Evolutionary conservation across 2,888 invertebrate species (phyloP).

Genomic region (Dryobotodes eremita): DNA sequence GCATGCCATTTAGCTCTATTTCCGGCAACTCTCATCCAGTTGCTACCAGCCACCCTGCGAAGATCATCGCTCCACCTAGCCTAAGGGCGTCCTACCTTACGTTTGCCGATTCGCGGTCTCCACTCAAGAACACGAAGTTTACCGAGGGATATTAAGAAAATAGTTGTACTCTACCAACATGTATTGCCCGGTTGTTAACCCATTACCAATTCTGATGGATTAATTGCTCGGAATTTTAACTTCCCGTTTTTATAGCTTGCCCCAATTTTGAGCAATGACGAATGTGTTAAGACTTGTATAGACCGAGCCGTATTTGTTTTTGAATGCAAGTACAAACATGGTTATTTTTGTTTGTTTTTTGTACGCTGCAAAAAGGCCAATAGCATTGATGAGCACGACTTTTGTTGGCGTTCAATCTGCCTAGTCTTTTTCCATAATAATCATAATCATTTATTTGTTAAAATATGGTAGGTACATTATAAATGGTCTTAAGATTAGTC

Average conservation of each 20-base stretch:
- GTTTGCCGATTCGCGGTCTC: too few relatives aligned
- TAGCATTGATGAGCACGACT: background rate
- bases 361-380: background rate
- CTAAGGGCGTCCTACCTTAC: too few relatives aligned
- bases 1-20: too few relatives aligned
- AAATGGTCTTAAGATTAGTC: too few relatives aligned
- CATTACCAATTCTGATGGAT: constrained; percentile 55
- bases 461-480: too few relatives aligned
- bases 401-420: background rate
- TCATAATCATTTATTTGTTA: too few relatives aligned
- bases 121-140: too few relatives aligned
- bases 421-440: background rate
- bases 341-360: background rate
- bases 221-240: constrained; percentile 65
- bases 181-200: constrained; percentile 32
- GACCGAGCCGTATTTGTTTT: constrained; percentile 26
- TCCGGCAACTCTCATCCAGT: too few relatives aligned
- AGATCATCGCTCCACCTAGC: too few relatives aligned
- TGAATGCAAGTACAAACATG: background rate
- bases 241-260: constrained; percentile 56
- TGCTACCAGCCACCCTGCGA: too few relatives aligned
- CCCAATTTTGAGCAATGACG: constrained; percentile 47
- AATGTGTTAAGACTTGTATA: constrained; percentile 33
- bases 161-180: background rate
- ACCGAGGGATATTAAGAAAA: background rate